Base-by-base conservation (phyloP, 2,888 invertebrate genomes). In the Cantharis flavilabris region DNA sequence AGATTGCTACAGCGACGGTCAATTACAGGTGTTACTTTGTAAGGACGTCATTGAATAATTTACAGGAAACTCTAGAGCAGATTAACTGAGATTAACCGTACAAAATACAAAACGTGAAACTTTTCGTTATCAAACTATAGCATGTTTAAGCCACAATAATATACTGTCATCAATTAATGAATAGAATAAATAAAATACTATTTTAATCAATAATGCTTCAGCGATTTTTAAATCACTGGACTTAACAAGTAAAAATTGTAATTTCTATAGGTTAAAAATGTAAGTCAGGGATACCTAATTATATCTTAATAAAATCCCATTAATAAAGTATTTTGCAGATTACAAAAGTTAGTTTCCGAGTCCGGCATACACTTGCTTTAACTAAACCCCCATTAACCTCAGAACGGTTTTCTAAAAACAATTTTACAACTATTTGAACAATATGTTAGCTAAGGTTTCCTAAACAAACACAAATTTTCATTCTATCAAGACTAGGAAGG, bases 71-170 rank as follows among this genome's bases (percentile, higher is more conserved):
- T 83, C 81, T 81, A 77, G 76, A 75, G 80, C 80, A 83, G 83
- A 84, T 84, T 83, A 84, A 79, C 80, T 79, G 82, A 77, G 82
- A 81, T 83, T 83, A 82, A 83, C 81, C 79, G 79, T 80, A 80
- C 82, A 81, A 81, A 81, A 82, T n/a, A 7, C n/a, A 49, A 49
- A 49, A 49, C n/a, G 13, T n/a, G n/a, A 49, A 49, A 49, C 5
- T 49, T 49, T 11, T 33, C 33, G 13, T 30, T 30, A 30, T 3
- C 10, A 30, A 9, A 10, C 28, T 30, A 30, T 10, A 3, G 28
- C 33, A 11, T 33, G 11, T 33, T 13, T 33, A 33, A 33, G 13
- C 33, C 33, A 33, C 3, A 13, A 33, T 33, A 33, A 11, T 33
- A 13, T 0, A 13, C 13, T 33, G 3, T 11, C 13, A 13, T 33